Evolutionary conservation across 2,888 invertebrate genomes (phyloP).

Genomic region (Clusia tigrina): DNA sequence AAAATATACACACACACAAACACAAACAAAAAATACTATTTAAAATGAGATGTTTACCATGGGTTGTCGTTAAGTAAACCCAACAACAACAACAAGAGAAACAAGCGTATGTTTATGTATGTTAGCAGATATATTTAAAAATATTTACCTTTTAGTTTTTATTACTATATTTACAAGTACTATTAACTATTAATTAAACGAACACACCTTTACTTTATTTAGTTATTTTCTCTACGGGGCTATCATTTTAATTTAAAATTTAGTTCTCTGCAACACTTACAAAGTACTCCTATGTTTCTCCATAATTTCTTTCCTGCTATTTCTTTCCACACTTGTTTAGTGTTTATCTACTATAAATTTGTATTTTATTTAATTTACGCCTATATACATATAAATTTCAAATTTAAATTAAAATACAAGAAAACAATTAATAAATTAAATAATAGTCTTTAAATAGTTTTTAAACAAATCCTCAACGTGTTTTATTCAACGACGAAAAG

Average conservation of each 20-base stretch:
- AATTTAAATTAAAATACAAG: conserved; percentile 33
- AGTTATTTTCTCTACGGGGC: too few species aligned
- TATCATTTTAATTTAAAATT: not conserved
- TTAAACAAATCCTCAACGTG: conserved; percentile 45
- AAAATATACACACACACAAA: too few species aligned
- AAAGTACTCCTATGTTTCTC: not conserved
- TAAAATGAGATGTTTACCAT: too few species aligned
- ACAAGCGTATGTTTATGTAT: too few species aligned
- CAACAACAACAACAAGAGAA: not conserved
- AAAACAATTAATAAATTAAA: conserved; percentile 58
- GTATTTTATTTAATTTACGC: conserved; percentile 34
- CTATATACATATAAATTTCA: conserved; percentile 30
- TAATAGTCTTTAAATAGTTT: conserved; percentile 61
- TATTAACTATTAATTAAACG: not conserved
- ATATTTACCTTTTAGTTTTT: not conserved
- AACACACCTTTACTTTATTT: not conserved
- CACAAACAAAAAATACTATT: too few species aligned
- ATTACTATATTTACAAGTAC: not conserved
- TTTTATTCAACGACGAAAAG: too few species aligned
- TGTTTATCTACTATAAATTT: conserved; percentile 39
- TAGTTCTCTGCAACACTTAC: not conserved
- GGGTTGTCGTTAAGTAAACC: too few species aligned
- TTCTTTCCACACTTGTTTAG: too few species aligned
- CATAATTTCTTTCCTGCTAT: conserved; percentile 39
- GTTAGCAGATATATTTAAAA: too few species aligned